phyloP scores from a whole-genome alignment of 2,113 vertebrate genomes.

The Pterocles gutturalis region DNA sequence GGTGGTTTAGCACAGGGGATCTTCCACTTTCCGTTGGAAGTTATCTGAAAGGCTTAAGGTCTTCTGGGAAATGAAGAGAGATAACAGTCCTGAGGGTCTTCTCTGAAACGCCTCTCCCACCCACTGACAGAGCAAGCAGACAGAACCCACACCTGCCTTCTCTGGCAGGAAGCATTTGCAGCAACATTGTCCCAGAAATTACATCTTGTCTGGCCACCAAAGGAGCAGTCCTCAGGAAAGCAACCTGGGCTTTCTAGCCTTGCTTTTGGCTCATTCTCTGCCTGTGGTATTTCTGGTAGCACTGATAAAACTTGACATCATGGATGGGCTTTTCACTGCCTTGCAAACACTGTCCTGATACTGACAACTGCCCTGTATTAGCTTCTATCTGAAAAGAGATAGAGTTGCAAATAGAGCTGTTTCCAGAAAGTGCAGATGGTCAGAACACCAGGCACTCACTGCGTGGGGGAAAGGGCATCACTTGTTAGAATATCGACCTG shows the following conservation, averaged over 20 bases:
- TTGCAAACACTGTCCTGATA: neutral
- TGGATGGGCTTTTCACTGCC: neutral
- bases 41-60: neutral
- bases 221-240: neutral
- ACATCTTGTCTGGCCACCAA: neutral
- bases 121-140: neutral
- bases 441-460: neutral
- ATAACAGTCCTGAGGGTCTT: neutral
- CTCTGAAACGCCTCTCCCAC: neutral
- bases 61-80: neutral
- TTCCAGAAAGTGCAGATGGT: neutral
- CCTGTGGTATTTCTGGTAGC: neutral
- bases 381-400: neutral
- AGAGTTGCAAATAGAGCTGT: neutral
- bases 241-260: neutral
- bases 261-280: neutral
- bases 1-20: neutral
- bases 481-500: neutral
- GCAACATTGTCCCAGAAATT: neutral
- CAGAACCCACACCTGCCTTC: neutral
- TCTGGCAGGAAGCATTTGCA: neutral
- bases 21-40: neutral
- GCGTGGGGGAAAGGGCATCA: neutral
- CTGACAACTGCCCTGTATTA: too few relatives aligned
- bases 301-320: neutral